Evolutionary conservation across 1,140 invertebrate species (phyloP).

Genomic region (Pseudomyrmex cubaensis): DNA sequence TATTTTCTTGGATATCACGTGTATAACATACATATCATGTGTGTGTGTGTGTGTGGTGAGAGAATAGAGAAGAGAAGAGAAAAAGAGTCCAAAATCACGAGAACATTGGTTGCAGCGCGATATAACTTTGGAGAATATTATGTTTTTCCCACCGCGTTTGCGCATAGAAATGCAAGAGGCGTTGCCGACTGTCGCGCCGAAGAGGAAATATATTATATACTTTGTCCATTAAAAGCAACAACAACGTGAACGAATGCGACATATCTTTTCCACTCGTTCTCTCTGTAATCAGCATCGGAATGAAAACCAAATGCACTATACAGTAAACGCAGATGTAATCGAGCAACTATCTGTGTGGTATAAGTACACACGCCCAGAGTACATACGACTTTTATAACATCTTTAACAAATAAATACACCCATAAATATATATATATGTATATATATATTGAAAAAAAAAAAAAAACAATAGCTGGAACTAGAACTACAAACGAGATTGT

Average conservation of each 20-base stretch:
- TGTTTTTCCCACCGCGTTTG: slow-evolving; percentile 37
- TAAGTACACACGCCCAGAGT: no score
- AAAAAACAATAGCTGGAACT: not conserved
- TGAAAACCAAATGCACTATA: slow-evolving; percentile 15
- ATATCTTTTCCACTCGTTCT: slow-evolving; percentile 15
- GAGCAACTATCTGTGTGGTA: not conserved
- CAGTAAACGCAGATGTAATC: slow-evolving; percentile 4
- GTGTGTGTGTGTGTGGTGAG: no score
- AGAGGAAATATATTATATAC: slow-evolving; percentile 42
- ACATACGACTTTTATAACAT: not conserved
- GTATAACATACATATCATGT: no score
- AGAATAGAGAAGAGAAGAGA: not conserved
- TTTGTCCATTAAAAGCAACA: slow-evolving; percentile 45
- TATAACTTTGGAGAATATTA: slow-evolving; percentile 10
- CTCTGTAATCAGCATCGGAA: slow-evolving; percentile 16
- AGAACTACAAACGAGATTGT: not conserved
- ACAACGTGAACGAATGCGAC: not conserved
- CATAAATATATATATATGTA: no score
- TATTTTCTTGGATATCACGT: not conserved
- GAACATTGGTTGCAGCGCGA: slow-evolving; percentile 7
- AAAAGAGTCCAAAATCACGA: slow-evolving; percentile 24
- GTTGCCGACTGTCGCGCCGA: not conserved
- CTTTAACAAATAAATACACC: no score
- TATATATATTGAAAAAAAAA: not conserved
- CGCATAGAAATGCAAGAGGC: slow-evolving; percentile 3